These are phyloP conservation scores for Calliopum simillimum DNA, from an alignment of 2,888 invertebrate genomes.

Conservation along the genomic window DNA sequence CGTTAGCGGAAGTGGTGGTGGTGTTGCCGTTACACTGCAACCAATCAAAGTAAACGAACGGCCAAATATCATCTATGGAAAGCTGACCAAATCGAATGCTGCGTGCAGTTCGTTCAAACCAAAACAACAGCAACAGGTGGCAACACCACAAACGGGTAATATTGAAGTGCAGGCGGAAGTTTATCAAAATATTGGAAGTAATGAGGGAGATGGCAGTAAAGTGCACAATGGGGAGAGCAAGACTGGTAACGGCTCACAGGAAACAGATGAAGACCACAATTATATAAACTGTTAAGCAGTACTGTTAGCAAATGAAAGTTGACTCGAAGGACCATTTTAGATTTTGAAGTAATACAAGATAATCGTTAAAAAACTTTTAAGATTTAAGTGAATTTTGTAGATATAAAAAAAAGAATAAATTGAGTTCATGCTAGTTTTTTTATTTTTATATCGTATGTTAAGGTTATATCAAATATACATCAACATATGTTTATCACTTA, in stretches of 20 bases:
- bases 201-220: constrained; percentile 31
- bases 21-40: constrained; percentile 59
- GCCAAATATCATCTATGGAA: constrained; percentile 64
- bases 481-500: constrained; percentile 23
- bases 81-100: constrained; percentile 58
- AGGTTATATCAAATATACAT: neutral
- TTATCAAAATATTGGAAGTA: constrained; percentile 58
- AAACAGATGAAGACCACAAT: constrained; percentile 47
- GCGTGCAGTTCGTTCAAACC: constrained; percentile 64
- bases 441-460: neutral
- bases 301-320: neutral
- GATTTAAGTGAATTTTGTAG: constrained; percentile 1
- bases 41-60: constrained; percentile 66
- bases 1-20: constrained; percentile 40
- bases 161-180: constrained; percentile 63
- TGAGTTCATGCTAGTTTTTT: neutral
- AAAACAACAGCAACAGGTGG: constrained; percentile 53
- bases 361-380: neutral
- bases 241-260: neutral
- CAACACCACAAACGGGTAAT: constrained; percentile 46
- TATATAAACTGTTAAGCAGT: constrained; percentile 58
- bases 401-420: neutral
- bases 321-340: neutral
- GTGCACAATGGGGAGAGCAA: neutral
- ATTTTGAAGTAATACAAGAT: too few relatives aligned